Percentiles rank a stretch among this genome's conserved stretches.
These are phyloP conservation scores for Grammomys surdaster DNA, from an alignment of 2,113 vertebrate species.

Conservation along the genomic window DNA sequence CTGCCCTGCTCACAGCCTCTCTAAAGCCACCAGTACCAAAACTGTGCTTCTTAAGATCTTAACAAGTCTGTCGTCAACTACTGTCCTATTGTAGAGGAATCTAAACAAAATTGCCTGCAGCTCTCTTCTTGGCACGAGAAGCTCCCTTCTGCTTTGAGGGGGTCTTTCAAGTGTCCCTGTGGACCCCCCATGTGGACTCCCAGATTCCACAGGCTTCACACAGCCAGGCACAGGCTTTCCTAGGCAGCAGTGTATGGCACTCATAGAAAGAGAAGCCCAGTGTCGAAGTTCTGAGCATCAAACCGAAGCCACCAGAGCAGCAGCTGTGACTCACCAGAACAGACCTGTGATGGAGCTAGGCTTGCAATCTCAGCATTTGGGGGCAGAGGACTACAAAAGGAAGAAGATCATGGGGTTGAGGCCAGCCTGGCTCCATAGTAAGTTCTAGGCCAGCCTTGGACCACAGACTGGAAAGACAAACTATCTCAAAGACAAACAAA, in stretches of 20 bases:
- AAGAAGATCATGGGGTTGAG: neutral
- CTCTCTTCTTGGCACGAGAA: accelerated
- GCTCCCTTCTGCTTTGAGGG: neutral
- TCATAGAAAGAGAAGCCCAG: neutral
- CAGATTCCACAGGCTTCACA: neutral
- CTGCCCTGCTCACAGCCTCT: neutral
- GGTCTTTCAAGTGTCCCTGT: neutral
- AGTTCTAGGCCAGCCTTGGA: neutral
- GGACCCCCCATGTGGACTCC: neutral
- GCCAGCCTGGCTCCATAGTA: neutral
- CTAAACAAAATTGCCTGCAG: neutral
- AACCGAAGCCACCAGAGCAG: neutral
- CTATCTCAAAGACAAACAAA: neutral
- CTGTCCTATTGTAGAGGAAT: neutral
- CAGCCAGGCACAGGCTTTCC: neutral
- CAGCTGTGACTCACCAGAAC: neutral
- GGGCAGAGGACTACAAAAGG: neutral
- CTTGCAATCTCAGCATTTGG: neutral
- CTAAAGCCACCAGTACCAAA: too few relatives aligned
- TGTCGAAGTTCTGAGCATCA: neutral
- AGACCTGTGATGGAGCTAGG: neutral
- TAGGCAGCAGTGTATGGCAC: neutral
- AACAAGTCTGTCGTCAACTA: neutral
- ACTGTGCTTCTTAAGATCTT: neutral
- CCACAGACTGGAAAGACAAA: neutral